Conservation (phyloP, 2,113 vertebrate genomes). For the Tretioscincus oriximinensis region DNA sequence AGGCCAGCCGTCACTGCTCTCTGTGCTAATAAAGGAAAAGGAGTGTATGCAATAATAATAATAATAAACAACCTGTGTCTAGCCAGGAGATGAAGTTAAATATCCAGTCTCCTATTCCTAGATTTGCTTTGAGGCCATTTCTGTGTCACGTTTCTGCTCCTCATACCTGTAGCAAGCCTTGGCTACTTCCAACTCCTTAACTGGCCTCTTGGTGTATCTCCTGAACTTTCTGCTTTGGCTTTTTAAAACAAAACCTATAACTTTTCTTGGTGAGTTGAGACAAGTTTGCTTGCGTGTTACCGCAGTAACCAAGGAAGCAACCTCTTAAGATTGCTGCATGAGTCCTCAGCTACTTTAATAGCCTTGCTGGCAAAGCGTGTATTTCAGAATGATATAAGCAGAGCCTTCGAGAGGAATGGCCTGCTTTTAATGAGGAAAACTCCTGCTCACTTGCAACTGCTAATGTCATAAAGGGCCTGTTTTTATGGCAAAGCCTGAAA, state of each 20-base stretch:
- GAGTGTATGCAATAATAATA: not conserved
- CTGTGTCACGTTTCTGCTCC: not conserved
- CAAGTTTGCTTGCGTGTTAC: constrained; percentile 62
- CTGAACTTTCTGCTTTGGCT: not conserved
- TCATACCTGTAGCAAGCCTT: not conserved
- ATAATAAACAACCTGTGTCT: too few relatives aligned
- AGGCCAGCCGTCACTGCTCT: too few relatives aligned
- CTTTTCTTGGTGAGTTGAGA: constrained; percentile 43
- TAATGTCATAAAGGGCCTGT: constrained; percentile 62
- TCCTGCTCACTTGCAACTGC: constrained; percentile 51
- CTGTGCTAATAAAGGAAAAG: not conserved
- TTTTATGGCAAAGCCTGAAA: constrained; percentile 63
- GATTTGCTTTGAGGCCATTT: not conserved
- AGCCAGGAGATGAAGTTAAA: not conserved
- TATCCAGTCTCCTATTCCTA: not conserved
- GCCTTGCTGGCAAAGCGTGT: constrained; percentile 34
- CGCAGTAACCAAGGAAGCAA: constrained; percentile 58
- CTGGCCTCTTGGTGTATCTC: constrained; percentile 4
- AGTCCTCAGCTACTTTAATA: constrained; percentile 47
- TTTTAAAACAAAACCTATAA: constrained; percentile 1
- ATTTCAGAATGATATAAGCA: constrained; percentile 57
- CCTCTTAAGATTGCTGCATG: constrained; percentile 50
- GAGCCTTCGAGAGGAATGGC: constrained; percentile 32
- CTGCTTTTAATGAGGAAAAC: constrained; percentile 62
- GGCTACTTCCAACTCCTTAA: not conserved